Conservation (phyloP, 92 coral and sea anemone genomes). For the Phymanthus crucifer region DNA sequence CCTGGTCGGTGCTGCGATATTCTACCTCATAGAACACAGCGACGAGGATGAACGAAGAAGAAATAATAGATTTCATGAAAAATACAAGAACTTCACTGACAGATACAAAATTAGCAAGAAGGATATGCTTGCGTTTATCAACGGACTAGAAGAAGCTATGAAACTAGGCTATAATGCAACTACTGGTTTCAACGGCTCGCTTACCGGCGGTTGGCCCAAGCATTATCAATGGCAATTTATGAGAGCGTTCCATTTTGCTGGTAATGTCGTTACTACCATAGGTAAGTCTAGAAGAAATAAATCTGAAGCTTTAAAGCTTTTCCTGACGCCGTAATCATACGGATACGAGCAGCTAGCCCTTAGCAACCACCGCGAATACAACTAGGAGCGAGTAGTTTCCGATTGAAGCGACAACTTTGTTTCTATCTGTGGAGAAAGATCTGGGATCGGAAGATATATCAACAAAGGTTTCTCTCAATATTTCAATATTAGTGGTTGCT, state of each 20-base stretch:
- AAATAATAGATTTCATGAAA: conserved; percentile 35
- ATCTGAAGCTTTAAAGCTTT: neutral
- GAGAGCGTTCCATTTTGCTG: conserved; percentile 98
- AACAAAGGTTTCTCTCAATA: too few relatives aligned
- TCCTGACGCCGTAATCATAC: neutral
- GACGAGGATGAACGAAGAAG: conserved; percentile 47
- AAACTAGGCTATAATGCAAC: conserved; percentile 71
- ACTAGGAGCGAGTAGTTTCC: neutral
- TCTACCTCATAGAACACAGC: conserved; percentile 63
- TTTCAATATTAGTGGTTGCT: neutral
- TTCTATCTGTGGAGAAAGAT: neutral
- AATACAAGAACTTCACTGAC: conserved; percentile 44
- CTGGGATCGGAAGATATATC: too few relatives aligned
- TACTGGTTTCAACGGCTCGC: conserved; percentile 2
- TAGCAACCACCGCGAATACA: neutral
- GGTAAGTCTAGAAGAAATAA: conserved; percentile 54
- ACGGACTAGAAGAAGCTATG: conserved; percentile 68
- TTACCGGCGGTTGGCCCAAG: conserved; percentile 23
- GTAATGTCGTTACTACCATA: conserved; percentile 94
- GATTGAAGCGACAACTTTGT: neutral
- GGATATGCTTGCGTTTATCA: conserved; percentile 69
- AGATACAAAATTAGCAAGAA: conserved; percentile 57
- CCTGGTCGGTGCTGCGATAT: conserved; percentile 88
- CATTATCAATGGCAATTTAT: conserved; percentile 76
- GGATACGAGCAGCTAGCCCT: neutral